A percentile compares a stretch with the other conserved stretches of the same genome.
Conservation (phyloP, 2,888 invertebrate species). For the Penaeus monodon region DNA sequence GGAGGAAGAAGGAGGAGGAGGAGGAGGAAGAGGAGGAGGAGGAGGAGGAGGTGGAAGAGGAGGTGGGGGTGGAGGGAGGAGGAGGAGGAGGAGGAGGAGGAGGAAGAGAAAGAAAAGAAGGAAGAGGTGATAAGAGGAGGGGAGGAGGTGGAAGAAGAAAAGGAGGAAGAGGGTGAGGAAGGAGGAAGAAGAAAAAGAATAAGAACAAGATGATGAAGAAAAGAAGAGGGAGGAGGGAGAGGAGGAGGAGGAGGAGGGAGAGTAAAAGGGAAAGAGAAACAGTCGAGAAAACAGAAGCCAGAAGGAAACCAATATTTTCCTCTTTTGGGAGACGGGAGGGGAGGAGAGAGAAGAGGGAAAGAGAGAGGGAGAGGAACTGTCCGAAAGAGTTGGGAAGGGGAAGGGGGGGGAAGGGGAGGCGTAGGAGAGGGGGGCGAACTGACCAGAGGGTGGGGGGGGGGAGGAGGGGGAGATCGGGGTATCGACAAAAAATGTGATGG, state of each 20-base stretch:
- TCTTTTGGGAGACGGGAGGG: not conserved
- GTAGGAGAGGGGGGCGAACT: not conserved
- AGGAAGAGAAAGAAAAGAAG: not conserved
- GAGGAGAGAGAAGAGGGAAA: not conserved
- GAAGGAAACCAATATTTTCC: not conserved
- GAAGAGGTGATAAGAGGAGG: not conserved
- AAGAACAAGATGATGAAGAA: not conserved
- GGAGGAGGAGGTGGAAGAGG: not conserved
- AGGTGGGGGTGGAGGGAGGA: not conserved
- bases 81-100: not conserved
- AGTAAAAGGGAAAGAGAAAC: not conserved
- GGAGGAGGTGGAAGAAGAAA: not conserved
- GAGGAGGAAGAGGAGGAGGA: no score
- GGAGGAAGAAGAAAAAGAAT: not conserved
- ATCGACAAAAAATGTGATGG: slow-evolving; percentile 39
- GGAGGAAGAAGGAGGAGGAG: no score
- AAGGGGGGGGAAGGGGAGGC: not conserved
- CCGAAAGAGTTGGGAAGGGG: not conserved
- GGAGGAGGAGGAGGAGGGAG: not conserved
- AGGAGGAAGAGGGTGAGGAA: not conserved
- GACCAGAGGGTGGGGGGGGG: not conserved
- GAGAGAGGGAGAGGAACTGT: not conserved
- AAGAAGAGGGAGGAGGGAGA: not conserved
- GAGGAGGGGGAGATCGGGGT: slow-evolving; percentile 38
- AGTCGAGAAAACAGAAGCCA: not conserved